Conservation (phyloP, 1,140 invertebrate genomes). For the Drosophila ironensis region DNA sequence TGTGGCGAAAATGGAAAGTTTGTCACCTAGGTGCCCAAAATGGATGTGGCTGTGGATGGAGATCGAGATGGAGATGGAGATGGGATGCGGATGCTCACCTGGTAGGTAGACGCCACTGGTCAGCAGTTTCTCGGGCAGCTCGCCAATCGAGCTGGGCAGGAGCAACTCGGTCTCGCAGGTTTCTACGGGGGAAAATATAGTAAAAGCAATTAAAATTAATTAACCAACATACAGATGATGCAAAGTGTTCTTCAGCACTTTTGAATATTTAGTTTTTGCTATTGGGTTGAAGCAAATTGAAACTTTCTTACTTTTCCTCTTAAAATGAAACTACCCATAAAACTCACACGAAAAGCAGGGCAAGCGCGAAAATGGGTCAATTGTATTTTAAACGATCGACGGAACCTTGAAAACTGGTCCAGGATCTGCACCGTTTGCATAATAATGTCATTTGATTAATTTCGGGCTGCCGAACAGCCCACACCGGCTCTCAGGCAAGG, state of each 20-base stretch:
- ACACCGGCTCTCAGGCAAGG: conserved; percentile 9
- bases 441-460: conserved; percentile 77
- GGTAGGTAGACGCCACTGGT: conserved; percentile 84
- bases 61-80: not conserved
- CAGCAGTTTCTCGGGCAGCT: conserved; percentile 83
- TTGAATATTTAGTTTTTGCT: too few relatives aligned
- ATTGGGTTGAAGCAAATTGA: too few relatives aligned
- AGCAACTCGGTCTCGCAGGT: conserved; percentile 66
- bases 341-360: conserved; percentile 25
- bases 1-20: conserved; percentile 66
- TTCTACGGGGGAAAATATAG: conserved; percentile 21
- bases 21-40: conserved; percentile 37
- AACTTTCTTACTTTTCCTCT: too few relatives aligned
- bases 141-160: conserved; percentile 82
- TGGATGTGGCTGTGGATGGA: not conserved
- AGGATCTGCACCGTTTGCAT: conserved; percentile 65
- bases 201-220: not conserved
- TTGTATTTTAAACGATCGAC: conserved; percentile 70
- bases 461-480: conserved; percentile 40
- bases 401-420: conserved; percentile 76
- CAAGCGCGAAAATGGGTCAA: conserved; percentile 59
- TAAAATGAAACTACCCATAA: conserved; percentile 7
- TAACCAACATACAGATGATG: not conserved
- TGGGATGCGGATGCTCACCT: conserved; percentile 80
- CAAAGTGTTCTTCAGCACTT: not conserved